phyloP scores from a whole-genome alignment of 53 echinoderm and acorn worm genomes.

The Actinopyga echinites region DNA sequence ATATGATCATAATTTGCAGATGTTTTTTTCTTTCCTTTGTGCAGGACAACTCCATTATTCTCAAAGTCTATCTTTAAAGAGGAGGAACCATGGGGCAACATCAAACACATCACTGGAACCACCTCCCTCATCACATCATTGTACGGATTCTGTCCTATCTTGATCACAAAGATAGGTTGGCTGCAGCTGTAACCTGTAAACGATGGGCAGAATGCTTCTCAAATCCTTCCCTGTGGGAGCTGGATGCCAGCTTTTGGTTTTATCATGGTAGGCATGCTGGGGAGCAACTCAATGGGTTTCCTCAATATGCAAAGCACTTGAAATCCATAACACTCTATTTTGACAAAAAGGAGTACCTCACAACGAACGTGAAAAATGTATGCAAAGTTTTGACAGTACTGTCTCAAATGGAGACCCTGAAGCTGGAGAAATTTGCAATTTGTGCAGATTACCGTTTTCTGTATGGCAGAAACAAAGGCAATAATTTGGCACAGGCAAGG shows the following conservation, averaged over 20 bases:
- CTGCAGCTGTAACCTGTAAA: slow-evolving; percentile 71
- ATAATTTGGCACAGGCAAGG: slow-evolving; percentile 26
- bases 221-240: slow-evolving; percentile 74
- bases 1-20: too few species aligned
- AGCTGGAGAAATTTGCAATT: slow-evolving; percentile 39
- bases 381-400: slow-evolving; percentile 72
- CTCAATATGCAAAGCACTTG: slow-evolving; percentile 75
- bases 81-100: slow-evolving; percentile 15
- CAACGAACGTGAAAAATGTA: slow-evolving; percentile 71
- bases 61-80: too few species aligned
- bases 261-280: slow-evolving; percentile 49
- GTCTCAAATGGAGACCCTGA: slow-evolving; percentile 41
- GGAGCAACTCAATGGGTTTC: slow-evolving; percentile 71
- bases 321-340: slow-evolving; percentile 64
- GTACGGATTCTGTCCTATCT: slow-evolving; percentile 72
- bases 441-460: slow-evolving; percentile 40
- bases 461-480: slow-evolving; percentile 39
- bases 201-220: slow-evolving; percentile 78
- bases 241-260: slow-evolving; percentile 71
- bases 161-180: slow-evolving; percentile 59
- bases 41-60: too few species aligned
- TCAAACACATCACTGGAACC: slow-evolving; percentile 63
- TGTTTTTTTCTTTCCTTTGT: too few species aligned
- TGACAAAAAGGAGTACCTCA: slow-evolving; percentile 64
- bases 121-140: slow-evolving; percentile 86